These are phyloP conservation scores for Erythrolamprus reginae DNA, from an alignment of 2,113 vertebrate species.

Conservation along the genomic window DNA sequence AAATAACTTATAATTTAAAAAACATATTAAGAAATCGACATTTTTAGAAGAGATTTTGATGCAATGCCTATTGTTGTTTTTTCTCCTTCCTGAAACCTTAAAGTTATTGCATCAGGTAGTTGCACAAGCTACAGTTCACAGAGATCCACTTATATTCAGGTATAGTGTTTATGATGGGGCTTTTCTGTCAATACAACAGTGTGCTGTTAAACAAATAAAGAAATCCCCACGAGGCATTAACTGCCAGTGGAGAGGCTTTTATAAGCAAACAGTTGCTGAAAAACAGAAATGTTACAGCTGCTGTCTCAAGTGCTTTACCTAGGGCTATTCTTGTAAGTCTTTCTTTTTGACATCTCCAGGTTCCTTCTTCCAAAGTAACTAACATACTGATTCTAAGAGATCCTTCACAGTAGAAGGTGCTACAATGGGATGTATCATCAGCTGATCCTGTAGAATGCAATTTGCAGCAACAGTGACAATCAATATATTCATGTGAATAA, in stretches of 20 bases:
- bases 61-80: not conserved
- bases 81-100: not conserved
- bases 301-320: conserved; percentile 15
- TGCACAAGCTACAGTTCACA: conserved; percentile 15
- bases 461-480: not conserved
- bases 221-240: conserved; percentile 24
- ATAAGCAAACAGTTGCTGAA: conserved; percentile 22
- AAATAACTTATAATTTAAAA: not conserved
- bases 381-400: not conserved
- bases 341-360: conserved; percentile 20
- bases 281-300: conserved; percentile 16
- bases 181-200: conserved; percentile 17
- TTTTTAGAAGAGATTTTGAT: not conserved
- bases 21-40: not conserved
- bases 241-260: conserved; percentile 28
- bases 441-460: not conserved
- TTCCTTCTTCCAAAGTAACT: conserved; percentile 2
- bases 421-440: not conserved
- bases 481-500: not conserved
- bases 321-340: conserved; percentile 13
- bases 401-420: not conserved
- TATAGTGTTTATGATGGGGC: conserved; percentile 19
- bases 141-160: conserved; percentile 17
- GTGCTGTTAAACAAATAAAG: conserved; percentile 28
- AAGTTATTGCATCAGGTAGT: conserved; percentile 10